These are phyloP conservation scores for Calliopsis andreniformis DNA, from an alignment of 1,140 invertebrate genomes.

Conservation along the genomic window DNA sequence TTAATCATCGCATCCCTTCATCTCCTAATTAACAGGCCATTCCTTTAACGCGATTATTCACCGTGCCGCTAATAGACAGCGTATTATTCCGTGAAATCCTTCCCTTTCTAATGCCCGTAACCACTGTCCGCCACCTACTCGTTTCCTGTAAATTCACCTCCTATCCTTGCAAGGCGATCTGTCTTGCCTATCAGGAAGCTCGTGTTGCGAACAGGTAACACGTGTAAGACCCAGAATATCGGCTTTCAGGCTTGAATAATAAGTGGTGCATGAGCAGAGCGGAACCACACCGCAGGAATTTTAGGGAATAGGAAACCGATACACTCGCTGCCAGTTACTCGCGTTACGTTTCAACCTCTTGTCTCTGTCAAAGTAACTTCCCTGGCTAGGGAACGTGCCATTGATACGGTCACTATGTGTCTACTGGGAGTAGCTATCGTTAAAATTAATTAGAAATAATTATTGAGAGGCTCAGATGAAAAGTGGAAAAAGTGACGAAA, in stretches of 20 bases:
- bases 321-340: slow-evolving; percentile 1
- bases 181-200: slow-evolving; percentile 63
- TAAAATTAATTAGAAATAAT: too few species aligned
- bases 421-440: too few species aligned
- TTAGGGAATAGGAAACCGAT: slow-evolving; percentile 39
- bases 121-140: slow-evolving; percentile 54
- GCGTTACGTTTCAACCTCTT: not conserved
- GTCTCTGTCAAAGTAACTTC: not conserved
- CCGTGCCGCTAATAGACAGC: slow-evolving; percentile 37
- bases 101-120: slow-evolving; percentile 41
- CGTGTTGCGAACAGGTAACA: slow-evolving; percentile 61
- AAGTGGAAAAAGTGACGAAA: too few species aligned
- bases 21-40: slow-evolving; percentile 55
- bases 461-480: too few species aligned
- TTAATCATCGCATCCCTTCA: slow-evolving; percentile 30
- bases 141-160: slow-evolving; percentile 59
- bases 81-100: slow-evolving; percentile 54
- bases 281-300: slow-evolving; percentile 32
- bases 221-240: slow-evolving; percentile 59
- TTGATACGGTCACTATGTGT: too few species aligned
- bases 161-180: slow-evolving; percentile 53
- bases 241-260: slow-evolving; percentile 60
- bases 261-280: slow-evolving; percentile 43
- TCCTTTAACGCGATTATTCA: slow-evolving; percentile 59
- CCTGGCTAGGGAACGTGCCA: not conserved